Evolutionary conservation across 2,113 vertebrate genomes (phyloP).

Genomic region (Lontra canadensis): DNA sequence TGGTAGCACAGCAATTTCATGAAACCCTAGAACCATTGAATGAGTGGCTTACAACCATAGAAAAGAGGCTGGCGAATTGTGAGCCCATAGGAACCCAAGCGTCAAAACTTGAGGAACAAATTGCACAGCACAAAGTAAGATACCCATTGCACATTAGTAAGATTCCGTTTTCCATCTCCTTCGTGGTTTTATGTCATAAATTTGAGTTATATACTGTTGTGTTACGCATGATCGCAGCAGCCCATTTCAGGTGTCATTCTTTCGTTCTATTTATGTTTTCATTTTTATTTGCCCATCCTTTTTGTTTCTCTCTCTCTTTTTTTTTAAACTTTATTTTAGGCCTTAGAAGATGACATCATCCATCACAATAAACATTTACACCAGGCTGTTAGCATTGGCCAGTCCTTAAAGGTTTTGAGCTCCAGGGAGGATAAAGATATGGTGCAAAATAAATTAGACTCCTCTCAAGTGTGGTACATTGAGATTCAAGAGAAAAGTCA

Average conservation of each 20-base stretch:
- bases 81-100: conserved; percentile 96
- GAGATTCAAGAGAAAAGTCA: conserved; percentile 95
- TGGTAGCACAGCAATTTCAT: conserved; percentile 96
- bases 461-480: conserved; percentile 90
- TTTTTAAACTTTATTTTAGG: conserved; percentile 85
- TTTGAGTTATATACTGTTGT: conserved; percentile 43
- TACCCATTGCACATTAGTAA: neutral
- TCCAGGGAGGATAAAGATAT: conserved; percentile 96
- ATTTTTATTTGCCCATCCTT: conserved; percentile 82
- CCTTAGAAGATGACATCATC: conserved; percentile 95
- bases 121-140: conserved; percentile 95
- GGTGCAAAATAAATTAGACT: conserved; percentile 95
- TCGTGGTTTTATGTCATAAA: neutral
- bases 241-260: conserved; percentile 57
- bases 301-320: conserved; percentile 67
- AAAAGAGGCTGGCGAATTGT: conserved; percentile 92
- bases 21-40: conserved; percentile 94
- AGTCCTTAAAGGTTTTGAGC: conserved; percentile 93
- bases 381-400: conserved; percentile 93
- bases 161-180: neutral
- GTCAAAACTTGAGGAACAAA: conserved; percentile 93
- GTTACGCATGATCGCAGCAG: neutral
- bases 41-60: conserved; percentile 92
- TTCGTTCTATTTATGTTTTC: conserved; percentile 77
- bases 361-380: conserved; percentile 93